Conservation (phyloP, 2,888 invertebrate genomes). For the Oxytorus armatus region DNA sequence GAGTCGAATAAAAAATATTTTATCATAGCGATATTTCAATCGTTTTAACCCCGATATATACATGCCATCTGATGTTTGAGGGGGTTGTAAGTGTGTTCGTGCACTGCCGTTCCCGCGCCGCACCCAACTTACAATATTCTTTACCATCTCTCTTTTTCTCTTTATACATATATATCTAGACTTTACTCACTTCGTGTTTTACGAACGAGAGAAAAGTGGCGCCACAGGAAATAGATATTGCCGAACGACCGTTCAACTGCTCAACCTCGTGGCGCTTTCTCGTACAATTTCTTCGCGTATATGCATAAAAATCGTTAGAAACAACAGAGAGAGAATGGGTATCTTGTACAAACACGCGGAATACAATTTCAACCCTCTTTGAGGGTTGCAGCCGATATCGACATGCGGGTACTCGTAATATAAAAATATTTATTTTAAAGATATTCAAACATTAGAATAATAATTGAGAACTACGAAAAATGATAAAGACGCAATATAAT, state of each 20-base stretch:
- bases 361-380: slow-evolving; percentile 48
- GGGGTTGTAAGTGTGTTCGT: slow-evolving; percentile 33
- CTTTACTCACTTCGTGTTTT: slow-evolving; percentile 73
- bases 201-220: slow-evolving; percentile 80
- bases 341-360: slow-evolving; percentile 40
- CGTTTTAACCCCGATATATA: slow-evolving; percentile 33
- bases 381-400: slow-evolving; percentile 78
- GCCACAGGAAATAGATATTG: slow-evolving; percentile 83
- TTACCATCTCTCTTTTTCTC: background rate
- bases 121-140: slow-evolving; percentile 69
- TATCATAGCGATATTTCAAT: slow-evolving; percentile 26
- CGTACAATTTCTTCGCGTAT: slow-evolving; percentile 51
- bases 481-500: too few relatives aligned
- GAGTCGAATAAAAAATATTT: background rate
- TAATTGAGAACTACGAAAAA: slow-evolving; percentile 40
- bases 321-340: slow-evolving; percentile 15
- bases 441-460: too few relatives aligned
- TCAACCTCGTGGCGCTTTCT: slow-evolving; percentile 59
- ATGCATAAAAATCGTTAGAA: slow-evolving; percentile 18
- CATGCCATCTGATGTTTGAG: slow-evolving; percentile 18
- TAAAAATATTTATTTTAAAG: slow-evolving; percentile 78
- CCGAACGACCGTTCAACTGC: slow-evolving; percentile 77
- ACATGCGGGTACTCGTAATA: slow-evolving; percentile 72
- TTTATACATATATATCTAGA: background rate
- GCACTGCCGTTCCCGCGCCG: slow-evolving; percentile 67